Base-by-base conservation (phyloP, 2,888 invertebrate species). In the Scaptomyza parva region DNA sequence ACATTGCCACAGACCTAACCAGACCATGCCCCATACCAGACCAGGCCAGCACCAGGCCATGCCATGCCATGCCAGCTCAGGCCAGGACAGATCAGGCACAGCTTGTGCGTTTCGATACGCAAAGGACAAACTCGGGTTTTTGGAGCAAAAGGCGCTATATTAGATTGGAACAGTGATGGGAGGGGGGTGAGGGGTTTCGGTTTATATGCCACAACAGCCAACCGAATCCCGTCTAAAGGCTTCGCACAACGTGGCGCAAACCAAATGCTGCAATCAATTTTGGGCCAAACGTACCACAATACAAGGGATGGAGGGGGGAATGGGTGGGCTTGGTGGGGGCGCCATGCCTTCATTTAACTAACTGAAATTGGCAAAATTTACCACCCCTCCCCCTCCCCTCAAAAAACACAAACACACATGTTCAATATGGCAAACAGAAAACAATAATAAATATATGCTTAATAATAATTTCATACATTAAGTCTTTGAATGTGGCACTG, bases 401-500 rank as follows among this genome's bases (percentile, higher is more conserved):
- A 2, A 8, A 8, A 2, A 8, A 6, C 18, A 11, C 57, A 33
- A 14, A 33, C 37, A 37, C 22, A 43, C 24, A 26, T 48, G 40
- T 20, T 52, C 43, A 14, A 59, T 59, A 37, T 48, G 33, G 62
- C 73, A 79, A 73, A 83, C 77, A 86, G 70, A 86, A 70, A 79
- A 65, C 68, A 75, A 82, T 66, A 71, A 84, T 81, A 86, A 83
- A 84, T 84, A 78, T 86, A 71, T 78, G 37, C 37, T 37, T 37
- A 37, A 84, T 84, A 81, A 73, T 82, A 82, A 82, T 82, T 73
- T 74, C 74, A 75, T 77, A 67, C 59, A 82, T 81, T 74, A 66
- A 62, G 71, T 73, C 73, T 68, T 66, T 41, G 33, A 51, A 43
- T 66, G 20, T 51, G 30, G 20, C 17, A 2, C 5, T 47, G 33